These are phyloP conservation scores for Stigmatopora nigra DNA, from an alignment of 2,113 vertebrate genomes.

Conservation along the genomic window DNA sequence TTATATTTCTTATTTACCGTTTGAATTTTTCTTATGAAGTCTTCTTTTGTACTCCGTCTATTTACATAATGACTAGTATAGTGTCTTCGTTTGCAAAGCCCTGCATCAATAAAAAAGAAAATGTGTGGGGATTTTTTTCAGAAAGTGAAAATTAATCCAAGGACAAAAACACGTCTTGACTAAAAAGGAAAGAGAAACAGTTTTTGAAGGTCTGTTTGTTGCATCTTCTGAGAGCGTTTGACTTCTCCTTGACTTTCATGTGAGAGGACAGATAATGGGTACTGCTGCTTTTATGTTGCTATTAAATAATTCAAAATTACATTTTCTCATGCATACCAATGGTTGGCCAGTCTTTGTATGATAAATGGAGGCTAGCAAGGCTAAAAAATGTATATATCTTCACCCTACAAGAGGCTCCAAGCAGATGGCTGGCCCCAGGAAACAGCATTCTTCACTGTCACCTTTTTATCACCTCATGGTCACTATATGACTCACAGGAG, in stretches of 20 bases:
- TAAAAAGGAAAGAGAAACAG: neutral
- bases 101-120: conserved; percentile 30
- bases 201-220: conserved; percentile 12
- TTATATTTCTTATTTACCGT: conserved; percentile 1
- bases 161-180: neutral
- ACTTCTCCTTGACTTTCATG: conserved; percentile 4
- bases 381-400: conserved; percentile 23
- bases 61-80: neutral
- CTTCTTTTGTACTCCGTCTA: neutral
- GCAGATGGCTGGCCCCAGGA: conserved; percentile 49
- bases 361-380: conserved; percentile 24
- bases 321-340: neutral
- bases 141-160: conserved; percentile 35
- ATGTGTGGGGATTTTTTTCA: conserved; percentile 21
- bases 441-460: conserved; percentile 35
- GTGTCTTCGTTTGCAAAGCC: conserved; percentile 48
- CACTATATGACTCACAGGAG: conserved; percentile 32
- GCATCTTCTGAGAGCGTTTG: conserved; percentile 19
- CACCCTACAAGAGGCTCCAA: conserved; percentile 9
- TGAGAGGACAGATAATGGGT: conserved; percentile 20
- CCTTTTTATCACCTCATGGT: conserved; percentile 60
- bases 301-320: conserved; percentile 7
- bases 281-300: neutral
- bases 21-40: conserved; percentile 33
- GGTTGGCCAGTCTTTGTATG: neutral